Base-by-base conservation (phyloP, 2,797 vertebrate genomes). In the Coregonus sp. region DNA sequence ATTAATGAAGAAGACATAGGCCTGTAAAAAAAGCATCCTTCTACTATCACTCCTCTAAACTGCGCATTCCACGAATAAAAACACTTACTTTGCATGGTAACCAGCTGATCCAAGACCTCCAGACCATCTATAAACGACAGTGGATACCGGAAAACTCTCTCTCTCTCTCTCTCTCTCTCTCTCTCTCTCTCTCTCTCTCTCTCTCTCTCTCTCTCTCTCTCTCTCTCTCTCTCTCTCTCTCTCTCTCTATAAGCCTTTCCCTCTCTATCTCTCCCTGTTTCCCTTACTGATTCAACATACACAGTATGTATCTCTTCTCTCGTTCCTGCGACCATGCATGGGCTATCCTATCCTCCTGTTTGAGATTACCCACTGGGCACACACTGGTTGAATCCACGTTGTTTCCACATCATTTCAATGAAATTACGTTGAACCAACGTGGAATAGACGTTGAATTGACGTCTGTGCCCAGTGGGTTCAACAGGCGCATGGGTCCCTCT, bases 41-140 rank as follows among this genome's bases (percentile, higher is more conserved):
- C 40, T 47, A 47, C 12, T n/a, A 73, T 73, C 16, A 37, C 50
- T 33, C 15, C 51, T 56, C 29, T 6, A 33, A n/a, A 25, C 11
- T n/a, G 54, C 71, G 33, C 56, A 47, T 12, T 2, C 40, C 11
- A 33, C 5, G 2, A 56, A 73, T 12, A 4, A 37, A 74, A 72
- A 6, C 52, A 40, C 16, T 70, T 82, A 85, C 84, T 75, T 78
- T 84, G 84, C 82, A 85, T 82, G 25, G 31, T 79, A 69, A 72
- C 29, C 29, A 33, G 33, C 6, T 16, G 14, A 35, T 68, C 31
- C 75, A 73, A 29, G 70, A 63, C 40, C 2, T 9, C 35, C 65
- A 51, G 29, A 65, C 47, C 59, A 47, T 47, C 40, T 47, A 31
- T 72, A 54, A 50, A 70, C 9, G 9, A 74, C n/a, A 50, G 33